Percentiles rank a stretch among this genome's conserved stretches.
Evolutionary conservation across 2,113 vertebrate species (phyloP).

Genomic region (Tupaia chinensis): DNA sequence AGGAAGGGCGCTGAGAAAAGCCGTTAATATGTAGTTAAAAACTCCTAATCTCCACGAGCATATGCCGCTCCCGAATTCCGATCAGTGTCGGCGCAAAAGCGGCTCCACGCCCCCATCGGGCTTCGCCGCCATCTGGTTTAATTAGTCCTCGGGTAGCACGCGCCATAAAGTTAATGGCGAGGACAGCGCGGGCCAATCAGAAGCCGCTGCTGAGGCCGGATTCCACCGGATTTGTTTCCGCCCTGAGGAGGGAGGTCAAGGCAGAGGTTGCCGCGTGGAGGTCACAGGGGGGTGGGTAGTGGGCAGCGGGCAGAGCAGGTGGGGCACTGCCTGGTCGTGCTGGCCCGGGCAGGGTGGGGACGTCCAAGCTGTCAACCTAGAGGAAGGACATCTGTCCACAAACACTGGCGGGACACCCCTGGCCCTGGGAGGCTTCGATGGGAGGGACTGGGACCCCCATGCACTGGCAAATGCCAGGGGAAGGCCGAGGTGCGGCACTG

Average conservation of each 20-base stretch:
- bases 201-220: slow-evolving; percentile 68
- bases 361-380: neutral
- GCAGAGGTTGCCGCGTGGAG: slow-evolving; percentile 61
- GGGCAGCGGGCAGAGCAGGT: accelerated
- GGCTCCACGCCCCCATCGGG: slow-evolving; percentile 79
- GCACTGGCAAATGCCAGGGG: neutral
- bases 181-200: slow-evolving; percentile 74
- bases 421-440: accelerated
- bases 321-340: accelerated
- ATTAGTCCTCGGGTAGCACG: slow-evolving; percentile 86
- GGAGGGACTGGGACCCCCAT: neutral
- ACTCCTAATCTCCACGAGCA: slow-evolving; percentile 83
- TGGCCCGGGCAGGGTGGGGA: neutral
- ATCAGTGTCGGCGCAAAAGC: slow-evolving; percentile 87
- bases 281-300: slow-evolving; percentile 69
- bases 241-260: slow-evolving; percentile 77
- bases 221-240: slow-evolving; percentile 66
- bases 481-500: neutral
- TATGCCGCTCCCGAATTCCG: slow-evolving; percentile 87
- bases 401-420: accelerated
- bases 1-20: slow-evolving; percentile 81
- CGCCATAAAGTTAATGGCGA: slow-evolving; percentile 86
- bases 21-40: slow-evolving; percentile 84
- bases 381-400: neutral
- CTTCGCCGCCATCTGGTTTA: slow-evolving; percentile 88